Base-by-base conservation (phyloP, 2,113 vertebrate genomes). In the Pterocles orientalis region DNA sequence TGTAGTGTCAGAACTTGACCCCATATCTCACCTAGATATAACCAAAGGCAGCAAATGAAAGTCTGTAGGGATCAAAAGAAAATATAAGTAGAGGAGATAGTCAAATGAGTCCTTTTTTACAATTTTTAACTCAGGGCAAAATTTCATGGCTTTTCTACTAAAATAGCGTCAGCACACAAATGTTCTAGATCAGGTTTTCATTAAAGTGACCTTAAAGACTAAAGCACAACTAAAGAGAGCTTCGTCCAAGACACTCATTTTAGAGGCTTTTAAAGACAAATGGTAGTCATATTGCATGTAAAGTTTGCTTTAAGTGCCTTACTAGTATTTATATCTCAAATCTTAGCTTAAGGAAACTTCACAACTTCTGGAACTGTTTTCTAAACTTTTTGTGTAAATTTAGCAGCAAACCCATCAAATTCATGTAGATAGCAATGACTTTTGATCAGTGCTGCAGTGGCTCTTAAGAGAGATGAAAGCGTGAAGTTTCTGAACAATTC, bases 31-130 rank as follows among this genome's bases (percentile, higher is more conserved):
- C 60, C 58, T 69, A 79, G 41, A 77, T 48, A 92, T 90, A 88
- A 26, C 14, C 18, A 76, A 86, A 64, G 41, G 57, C 57, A 76
- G 82, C 39, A 78, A 86, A 81, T 56, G 11, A 34, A 78, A 82
- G 31, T 77, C 88, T 86, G 17, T 12, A 47, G 71, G 76, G 79
- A 94, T 65, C 54, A 90, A 90, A 92, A 85, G 57, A 82, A 92
- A 82, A 92, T 53, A 36, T 14, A 95, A 93, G 79, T 80, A 76
- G 41, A 92, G 29, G 66, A 94, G 94, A 94, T 14, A 96, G 58
- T 50, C 62, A 90, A 83, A 79, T 72, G 31, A 86, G 58, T 66
- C 48, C 6, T 25, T 80, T 88, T 83, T 73, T 56, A 53, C 29
- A 53, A 34, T 51, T 92, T 92, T 80, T 96, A 76, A 72, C 75